Conservation (phyloP, 1,140 invertebrate species). For the Calephelis nemesis region DNA sequence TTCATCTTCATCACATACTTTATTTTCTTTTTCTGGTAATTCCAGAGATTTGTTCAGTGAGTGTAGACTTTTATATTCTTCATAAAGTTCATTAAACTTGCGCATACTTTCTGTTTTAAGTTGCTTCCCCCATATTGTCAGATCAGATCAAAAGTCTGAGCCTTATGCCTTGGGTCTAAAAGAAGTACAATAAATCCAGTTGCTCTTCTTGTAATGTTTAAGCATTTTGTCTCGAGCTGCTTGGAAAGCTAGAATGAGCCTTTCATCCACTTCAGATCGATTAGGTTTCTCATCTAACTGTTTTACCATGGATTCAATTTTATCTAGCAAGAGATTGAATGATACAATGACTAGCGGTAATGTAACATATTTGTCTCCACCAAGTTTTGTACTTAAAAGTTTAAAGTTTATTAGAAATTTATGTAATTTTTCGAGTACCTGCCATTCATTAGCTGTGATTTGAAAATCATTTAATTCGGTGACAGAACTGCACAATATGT, state of each 20-base stretch:
- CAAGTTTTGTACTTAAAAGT: conserved; percentile 42
- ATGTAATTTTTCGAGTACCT: conserved; percentile 41
- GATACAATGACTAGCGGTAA: conserved; percentile 47
- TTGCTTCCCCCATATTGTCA: conserved; percentile 51
- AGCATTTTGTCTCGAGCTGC: conserved; percentile 53
- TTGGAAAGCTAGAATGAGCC: conserved; percentile 49
- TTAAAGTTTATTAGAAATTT: conserved; percentile 54
- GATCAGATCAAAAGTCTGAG: conserved; percentile 53
- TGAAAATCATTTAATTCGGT: conserved; percentile 44
- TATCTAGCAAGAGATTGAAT: conserved; percentile 56
- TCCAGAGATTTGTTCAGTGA: conserved; percentile 42
- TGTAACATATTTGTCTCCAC: conserved; percentile 53
- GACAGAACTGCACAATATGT: conserved; percentile 40
- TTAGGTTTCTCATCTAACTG: conserved; percentile 40
- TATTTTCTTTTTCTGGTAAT: conserved; percentile 42
- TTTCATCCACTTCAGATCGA: conserved; percentile 48
- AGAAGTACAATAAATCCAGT: conserved; percentile 57
- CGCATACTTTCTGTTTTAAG: conserved; percentile 47
- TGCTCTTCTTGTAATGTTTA: conserved; percentile 51
- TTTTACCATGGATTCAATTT: conserved; percentile 49
- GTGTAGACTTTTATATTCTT: conserved; percentile 45
- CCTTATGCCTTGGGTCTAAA: conserved; percentile 57
- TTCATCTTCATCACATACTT: conserved; percentile 48
- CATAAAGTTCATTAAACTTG: conserved; percentile 48
- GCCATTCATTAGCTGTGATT: conserved; percentile 43